phyloP scores from a whole-genome alignment of 2,113 vertebrate species.

The Cottus gobio region DNA sequence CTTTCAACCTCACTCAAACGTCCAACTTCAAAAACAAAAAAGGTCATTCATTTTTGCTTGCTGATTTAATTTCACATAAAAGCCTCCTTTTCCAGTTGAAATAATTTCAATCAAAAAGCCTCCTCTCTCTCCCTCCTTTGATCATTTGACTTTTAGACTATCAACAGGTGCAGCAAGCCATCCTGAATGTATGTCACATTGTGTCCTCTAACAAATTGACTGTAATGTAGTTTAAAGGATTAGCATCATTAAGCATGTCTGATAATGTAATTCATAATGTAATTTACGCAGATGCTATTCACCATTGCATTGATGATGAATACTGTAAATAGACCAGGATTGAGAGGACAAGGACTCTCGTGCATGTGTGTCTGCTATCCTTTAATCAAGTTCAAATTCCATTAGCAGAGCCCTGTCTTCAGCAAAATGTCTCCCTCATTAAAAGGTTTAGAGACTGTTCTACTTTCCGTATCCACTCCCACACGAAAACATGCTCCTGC shows the following conservation, averaged over 20 bases:
- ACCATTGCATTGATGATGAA: slow-evolving; percentile 56
- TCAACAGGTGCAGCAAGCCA: slow-evolving; percentile 13
- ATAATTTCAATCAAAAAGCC: slow-evolving; percentile 50
- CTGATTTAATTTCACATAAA: slow-evolving; percentile 61
- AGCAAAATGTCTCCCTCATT: slow-evolving; percentile 83
- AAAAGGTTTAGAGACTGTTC: slow-evolving; percentile 76
- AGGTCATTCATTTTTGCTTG: slow-evolving; percentile 52
- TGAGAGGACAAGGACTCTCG: slow-evolving; percentile 59
- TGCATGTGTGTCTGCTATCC: slow-evolving; percentile 67
- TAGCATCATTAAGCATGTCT: slow-evolving; percentile 48
- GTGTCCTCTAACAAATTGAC: slow-evolving; percentile 25
- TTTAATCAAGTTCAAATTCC: slow-evolving; percentile 82
- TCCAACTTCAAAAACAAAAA: slow-evolving; percentile 49
- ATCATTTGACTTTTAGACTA: background rate
- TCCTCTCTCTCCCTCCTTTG: background rate
- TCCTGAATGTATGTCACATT: background rate
- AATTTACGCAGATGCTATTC: slow-evolving; percentile 33
- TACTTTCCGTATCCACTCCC: slow-evolving; percentile 69
- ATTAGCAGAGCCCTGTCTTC: slow-evolving; percentile 82
- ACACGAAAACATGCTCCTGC: slow-evolving; percentile 65
- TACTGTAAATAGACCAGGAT: slow-evolving; percentile 66
- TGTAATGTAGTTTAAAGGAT: slow-evolving; percentile 34
- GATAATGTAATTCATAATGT: slow-evolving; percentile 33
- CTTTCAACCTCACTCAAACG: slow-evolving; percentile 44
- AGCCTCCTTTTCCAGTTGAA: slow-evolving; percentile 38